Percentiles rank a stretch among this genome's conserved stretches.
Evolutionary conservation across 2,797 vertebrate species (phyloP).

Genomic region (Chelidonichthys spinosus): DNA sequence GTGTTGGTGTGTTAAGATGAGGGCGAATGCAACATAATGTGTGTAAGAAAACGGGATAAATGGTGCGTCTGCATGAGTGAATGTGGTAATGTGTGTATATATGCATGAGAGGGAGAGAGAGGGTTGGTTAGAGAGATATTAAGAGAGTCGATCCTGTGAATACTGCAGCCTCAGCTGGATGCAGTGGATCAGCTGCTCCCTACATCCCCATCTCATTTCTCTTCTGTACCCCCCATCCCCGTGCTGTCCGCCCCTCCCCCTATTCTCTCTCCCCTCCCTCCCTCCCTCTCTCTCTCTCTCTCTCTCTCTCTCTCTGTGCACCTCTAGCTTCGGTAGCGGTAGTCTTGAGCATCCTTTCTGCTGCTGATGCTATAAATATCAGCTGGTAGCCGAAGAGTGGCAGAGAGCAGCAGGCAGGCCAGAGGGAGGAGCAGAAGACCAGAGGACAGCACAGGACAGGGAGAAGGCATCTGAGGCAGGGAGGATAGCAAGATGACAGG

Average conservation of each 20-base stretch:
- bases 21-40: neutral
- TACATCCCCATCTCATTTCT: conserved; percentile 76
- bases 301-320: conserved; percentile 61
- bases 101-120: neutral
- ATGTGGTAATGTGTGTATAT: conserved; percentile 30
- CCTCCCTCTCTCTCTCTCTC: conserved; percentile 19
- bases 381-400: conserved; percentile 69
- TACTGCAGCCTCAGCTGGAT: conserved; percentile 89
- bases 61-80: conserved; percentile 16
- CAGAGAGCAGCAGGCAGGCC: conserved; percentile 78
- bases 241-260: conserved; percentile 61
- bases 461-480: conserved; percentile 46
- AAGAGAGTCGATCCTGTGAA: conserved; percentile 73
- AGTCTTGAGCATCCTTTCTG: conserved; percentile 81
- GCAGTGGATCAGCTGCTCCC: conserved; percentile 80
- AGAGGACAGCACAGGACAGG: conserved; percentile 61
- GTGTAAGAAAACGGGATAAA: conserved; percentile 27
- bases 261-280: conserved; percentile 21
- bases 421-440: conserved; percentile 72
- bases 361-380: conserved; percentile 84
- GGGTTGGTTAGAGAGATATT: conserved; percentile 17
- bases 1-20: conserved; percentile 34
- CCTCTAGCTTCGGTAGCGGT: conserved; percentile 75
- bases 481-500: conserved; percentile 60
- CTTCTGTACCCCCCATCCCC: conserved; percentile 58